A percentile compares a stretch with the other conserved stretches of the same genome.
Evolutionary conservation across 2,888 invertebrate species (phyloP).

Genomic region (Muschampia plurimacula): DNA sequence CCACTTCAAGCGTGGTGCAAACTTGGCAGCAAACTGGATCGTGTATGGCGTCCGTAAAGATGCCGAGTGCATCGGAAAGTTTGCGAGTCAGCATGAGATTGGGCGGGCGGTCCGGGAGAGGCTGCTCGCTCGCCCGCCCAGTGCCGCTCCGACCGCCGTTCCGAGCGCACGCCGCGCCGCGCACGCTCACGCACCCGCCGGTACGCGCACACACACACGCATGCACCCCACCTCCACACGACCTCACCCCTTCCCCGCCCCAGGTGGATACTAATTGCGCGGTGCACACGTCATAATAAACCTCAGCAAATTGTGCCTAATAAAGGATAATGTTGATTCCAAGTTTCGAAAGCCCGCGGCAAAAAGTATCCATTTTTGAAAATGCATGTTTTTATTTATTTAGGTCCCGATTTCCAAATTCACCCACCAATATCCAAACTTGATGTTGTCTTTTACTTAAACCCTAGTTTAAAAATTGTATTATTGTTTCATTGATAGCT

Average conservation of each 20-base stretch:
- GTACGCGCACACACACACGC: conserved; percentile 77
- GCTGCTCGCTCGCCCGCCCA: conserved; percentile 63
- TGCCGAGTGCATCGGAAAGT: conserved; percentile 61
- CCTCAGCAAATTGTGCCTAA: conserved; percentile 25
- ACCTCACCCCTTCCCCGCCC: conserved; percentile 42
- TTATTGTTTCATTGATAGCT: neutral
- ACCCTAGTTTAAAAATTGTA: neutral
- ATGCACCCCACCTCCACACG: conserved; percentile 57
- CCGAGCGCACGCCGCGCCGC: conserved; percentile 79
- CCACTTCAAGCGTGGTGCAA: no score
- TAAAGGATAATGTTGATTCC: conserved; percentile 12
- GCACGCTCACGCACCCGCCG: conserved; percentile 77
- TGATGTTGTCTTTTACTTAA: conserved; percentile 23
- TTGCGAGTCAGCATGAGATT: conserved; percentile 55
- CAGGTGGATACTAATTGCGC: conserved; percentile 69
- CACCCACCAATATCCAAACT: neutral
- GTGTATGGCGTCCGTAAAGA: conserved; percentile 8
- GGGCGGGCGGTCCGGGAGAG: conserved; percentile 67
- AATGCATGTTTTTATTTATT: conserved; percentile 45
- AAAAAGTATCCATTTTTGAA: conserved; percentile 50
- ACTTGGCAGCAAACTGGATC: no score
- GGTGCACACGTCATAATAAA: conserved; percentile 47
- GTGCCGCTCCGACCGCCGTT: conserved; percentile 77
- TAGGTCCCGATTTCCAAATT: neutral
- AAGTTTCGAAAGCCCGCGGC: conserved; percentile 46